phyloP scores from a whole-genome alignment of 2,113 vertebrate genomes.

The Choloepus hoffmanni region DNA sequence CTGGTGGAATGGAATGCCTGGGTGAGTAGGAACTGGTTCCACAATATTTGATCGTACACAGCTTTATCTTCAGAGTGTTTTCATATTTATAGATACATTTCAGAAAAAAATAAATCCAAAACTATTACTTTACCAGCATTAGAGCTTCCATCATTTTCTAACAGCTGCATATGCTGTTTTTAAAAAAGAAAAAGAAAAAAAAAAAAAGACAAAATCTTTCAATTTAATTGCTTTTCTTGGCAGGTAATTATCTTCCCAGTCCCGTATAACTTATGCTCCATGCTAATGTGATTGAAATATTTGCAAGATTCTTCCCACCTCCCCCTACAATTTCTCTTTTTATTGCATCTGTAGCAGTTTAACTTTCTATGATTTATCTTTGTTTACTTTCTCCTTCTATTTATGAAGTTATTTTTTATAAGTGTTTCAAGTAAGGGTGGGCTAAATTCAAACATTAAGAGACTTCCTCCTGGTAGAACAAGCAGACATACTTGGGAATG shows the following conservation, averaged over 20 bases:
- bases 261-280: conserved; percentile 54
- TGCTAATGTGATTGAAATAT: conserved; percentile 66
- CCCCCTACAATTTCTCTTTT: conserved; percentile 2
- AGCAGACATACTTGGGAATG: neutral
- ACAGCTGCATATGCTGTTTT: conserved; percentile 6
- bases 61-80: neutral
- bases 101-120: conserved; percentile 35
- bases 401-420: neutral
- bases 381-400: conserved; percentile 51
- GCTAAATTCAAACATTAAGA: neutral
- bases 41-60: neutral
- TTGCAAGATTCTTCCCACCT: conserved; percentile 45
- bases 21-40: neutral
- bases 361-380: conserved; percentile 41
- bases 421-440: neutral
- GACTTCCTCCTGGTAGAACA: conserved; percentile 4
- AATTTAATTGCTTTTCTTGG: conserved; percentile 64
- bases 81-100: neutral
- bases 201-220: neutral
- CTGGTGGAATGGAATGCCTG: neutral
- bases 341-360: conserved; percentile 35
- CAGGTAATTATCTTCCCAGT: conserved; percentile 61
- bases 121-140: conserved; percentile 44
- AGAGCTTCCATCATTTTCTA: conserved; percentile 27
- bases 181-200: neutral